Base-by-base conservation (phyloP, 2,797 vertebrate genomes). In the Pipistrellus pipistrellus region DNA sequence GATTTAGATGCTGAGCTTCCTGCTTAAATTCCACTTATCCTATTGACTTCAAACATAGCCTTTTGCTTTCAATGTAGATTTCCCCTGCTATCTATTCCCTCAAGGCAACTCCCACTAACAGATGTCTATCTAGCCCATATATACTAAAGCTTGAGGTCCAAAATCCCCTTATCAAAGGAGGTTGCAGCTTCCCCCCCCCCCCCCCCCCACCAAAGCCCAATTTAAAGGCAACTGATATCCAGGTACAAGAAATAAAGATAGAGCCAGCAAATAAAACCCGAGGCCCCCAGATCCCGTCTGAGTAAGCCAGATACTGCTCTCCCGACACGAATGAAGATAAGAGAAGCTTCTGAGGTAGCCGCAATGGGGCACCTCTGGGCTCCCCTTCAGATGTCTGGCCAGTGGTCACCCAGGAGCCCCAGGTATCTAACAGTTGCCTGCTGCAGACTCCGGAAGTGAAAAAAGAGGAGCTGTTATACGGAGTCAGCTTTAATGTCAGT, bases 121-220 rank as follows among this genome's bases (percentile, higher is more conserved):
- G 96, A 97, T 97, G 86, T 95, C 87, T 97, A 97, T 98, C 96
- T 94, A 30, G 53, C 83, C 59, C 94, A 84, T 95, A 96, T 95
- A 95, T 94, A 96, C 94, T 88, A 46, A 53, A 0, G 41, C 85
- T 84, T 96, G 96, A 97, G 95, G 95, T 90, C 96, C 97, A 95
- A 97, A 97, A 98, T 93, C 86, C 90, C 76, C 89, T 98, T 98
- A 98, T 98, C 98, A 97, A 96, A 92, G 91, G 91, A 96, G 96
- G 98, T 96, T 94, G 88, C 69, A 89, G 90, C 51, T 82, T 78
- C 68, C 64, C 66, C 72, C 64, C 12, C 32, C 12, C 32, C 96
- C 62, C 62, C 64, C 12, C 32, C 12, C 32, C 96, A 62, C 62
- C 15, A 44, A 11, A 9, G 35, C 97, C 97, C 96, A 97, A 98